Evolutionary conservation across 2,888 invertebrate genomes (phyloP), one percentile per base, ranked within the genome.

Genomic region (Eilema sororculum): DNA sequence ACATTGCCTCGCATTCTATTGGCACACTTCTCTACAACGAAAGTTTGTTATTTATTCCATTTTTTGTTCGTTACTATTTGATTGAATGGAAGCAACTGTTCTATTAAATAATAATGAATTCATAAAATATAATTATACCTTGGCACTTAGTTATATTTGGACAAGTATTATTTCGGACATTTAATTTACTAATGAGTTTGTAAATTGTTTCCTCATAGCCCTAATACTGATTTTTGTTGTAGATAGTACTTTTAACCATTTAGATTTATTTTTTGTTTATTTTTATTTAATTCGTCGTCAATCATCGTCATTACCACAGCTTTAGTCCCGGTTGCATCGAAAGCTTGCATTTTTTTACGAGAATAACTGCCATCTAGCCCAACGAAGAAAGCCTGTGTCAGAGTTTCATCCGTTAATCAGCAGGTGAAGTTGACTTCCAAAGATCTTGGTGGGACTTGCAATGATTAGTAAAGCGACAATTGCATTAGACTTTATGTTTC

Each of bases 21-120:
- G 89, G 90, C 93, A 92, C 89, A 92, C 87, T 92, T 92, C 87
- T 90, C 86, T 85, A 73, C 78, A 93, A 89, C 90, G 93, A 93
- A 93, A 93, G 93, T 93, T 89, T 84, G 84, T 92, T 90, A 88
- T 83, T 86, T 89, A 91, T 93, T 91, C 89, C 85, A 88, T 84
- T 90, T 90, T 91, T 92, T 86, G 85, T 89, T 81, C 71, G 84
- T 78, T 84, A 78, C 78, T 78, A 85, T 81, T 86, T 85, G 79
- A 87, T 86, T 88, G 86, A 84, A 87, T 84, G 8, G 28, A 20
- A 33, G 6, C 16, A 76, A 86, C 77, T 90, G 84, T 83, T 84
- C 83, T 77, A 86, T 82, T 85, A 52, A 64, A 30, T 63, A 28
- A 25, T 58, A 13, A 16, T 58, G 12, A 58, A 24, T 0, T 58